phyloP scores from a whole-genome alignment of 2,888 invertebrate species.

The Oscheius sp. region DNA sequence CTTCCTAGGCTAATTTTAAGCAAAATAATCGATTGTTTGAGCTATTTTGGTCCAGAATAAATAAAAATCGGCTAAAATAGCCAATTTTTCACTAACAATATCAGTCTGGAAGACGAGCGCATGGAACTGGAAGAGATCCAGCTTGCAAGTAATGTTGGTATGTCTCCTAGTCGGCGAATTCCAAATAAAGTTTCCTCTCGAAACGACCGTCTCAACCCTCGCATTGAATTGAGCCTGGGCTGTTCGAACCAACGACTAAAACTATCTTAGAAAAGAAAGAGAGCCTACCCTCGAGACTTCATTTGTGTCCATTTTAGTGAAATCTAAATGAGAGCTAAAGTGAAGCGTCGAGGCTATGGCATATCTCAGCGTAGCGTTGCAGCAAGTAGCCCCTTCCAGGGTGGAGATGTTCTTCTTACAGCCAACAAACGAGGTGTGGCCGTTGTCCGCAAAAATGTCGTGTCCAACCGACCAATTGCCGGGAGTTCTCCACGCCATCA shows the following conservation, averaged over 20 bases:
- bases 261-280: neutral
- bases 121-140: constrained; percentile 14
- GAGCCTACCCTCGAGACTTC: neutral
- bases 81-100: neutral
- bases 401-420: neutral
- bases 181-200: neutral
- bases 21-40: no score
- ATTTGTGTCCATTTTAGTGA: neutral
- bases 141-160: neutral
- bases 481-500: neutral
- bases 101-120: constrained; percentile 3
- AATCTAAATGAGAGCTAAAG: neutral
- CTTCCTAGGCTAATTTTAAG: no score
- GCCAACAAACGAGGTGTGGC: neutral
- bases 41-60: no score
- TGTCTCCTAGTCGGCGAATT: neutral
- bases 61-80: no score
- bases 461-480: neutral
- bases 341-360: neutral
- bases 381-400: constrained; percentile 2
- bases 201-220: neutral
- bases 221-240: neutral
- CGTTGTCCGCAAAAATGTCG: neutral
- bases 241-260: neutral
- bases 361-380: neutral